These are phyloP conservation scores for Poecilia wingei DNA, from an alignment of 2,797 vertebrate species.

Conservation along the genomic window DNA sequence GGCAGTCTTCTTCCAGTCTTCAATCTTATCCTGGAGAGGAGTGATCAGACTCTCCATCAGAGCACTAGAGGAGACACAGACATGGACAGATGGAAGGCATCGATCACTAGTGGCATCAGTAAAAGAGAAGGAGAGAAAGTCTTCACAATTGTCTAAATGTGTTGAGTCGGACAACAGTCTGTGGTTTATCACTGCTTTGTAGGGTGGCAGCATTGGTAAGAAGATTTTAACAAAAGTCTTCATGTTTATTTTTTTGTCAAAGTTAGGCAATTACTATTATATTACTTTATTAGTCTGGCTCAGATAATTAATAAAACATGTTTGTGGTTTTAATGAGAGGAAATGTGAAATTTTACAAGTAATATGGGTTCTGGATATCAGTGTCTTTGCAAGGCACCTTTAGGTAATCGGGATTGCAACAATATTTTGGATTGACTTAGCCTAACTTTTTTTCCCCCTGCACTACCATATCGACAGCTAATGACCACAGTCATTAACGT, in stretches of 20 bases:
- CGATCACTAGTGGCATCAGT: not conserved
- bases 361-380: not conserved
- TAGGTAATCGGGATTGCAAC: not conserved
- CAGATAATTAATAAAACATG: not conserved
- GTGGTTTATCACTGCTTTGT: not conserved
- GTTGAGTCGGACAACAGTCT: not conserved
- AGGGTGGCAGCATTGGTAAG: not conserved
- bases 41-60: slow-evolving; percentile 97
- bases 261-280: not conserved
- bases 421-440: not conserved
- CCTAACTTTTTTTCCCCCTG: not conserved
- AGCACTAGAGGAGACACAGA: slow-evolving; percentile 76
- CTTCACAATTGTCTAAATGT: not conserved
- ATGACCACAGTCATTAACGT: slow-evolving; percentile 36
- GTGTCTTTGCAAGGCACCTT: not conserved
- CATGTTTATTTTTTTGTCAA: not conserved
- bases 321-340: not conserved
- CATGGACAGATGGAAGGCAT: not conserved
- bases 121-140: fast-evolving
- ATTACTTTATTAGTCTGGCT: not conserved
- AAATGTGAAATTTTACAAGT: not conserved
- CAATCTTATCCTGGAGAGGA: slow-evolving; percentile 95
- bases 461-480: slow-evolving; percentile 28
- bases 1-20: slow-evolving; percentile 98
- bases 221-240: not conserved